Evolutionary conservation across 2,113 vertebrate genomes (phyloP), one percentile per base, ranked within the genome.

Genomic region (Notarius lentiginosus): DNA sequence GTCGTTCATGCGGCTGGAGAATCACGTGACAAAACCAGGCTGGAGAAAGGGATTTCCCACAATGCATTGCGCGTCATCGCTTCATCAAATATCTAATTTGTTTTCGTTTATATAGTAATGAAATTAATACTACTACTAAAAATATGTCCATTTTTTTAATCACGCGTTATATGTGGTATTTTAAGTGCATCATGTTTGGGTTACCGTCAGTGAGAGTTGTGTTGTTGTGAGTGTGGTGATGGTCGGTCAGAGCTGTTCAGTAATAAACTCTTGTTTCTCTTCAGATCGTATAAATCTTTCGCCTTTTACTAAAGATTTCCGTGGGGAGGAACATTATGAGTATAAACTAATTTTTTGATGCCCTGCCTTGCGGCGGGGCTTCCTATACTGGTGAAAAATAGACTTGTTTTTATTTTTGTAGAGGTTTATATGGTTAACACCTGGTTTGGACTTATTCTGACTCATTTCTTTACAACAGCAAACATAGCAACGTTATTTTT

Each of bases 291-390:
- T 91, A 94, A 94, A 93, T 94, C 93, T 94, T 94, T 94, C 93
- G 93, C 92, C 92, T 93, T 94, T 94, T 94, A 94, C 93, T 94
- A 93, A 94, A 94, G 93, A 94, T 94, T 94, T 94, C 93, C 93
- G 93, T 94, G 93, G 93, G 91, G 92, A 90, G 92, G 90, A 92
- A 90, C 90, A 92, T 7, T 51, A 92, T 93, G 93, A 94, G 93
- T 91, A 90, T 65, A 0, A 72, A 1, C 4, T 89, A 94, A 94
- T 92, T 93, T 94, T 93, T 93, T 90, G 90, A 88, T 88, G 90
- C 88, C 88, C 89, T 87, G 85, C 89, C 0, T 30, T 0, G 0
- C 0, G 0, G 91, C 22, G 83, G 94, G 91, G 92, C 90, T 92
- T 85, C 60, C 4, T 14, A 0, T 14, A 7, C 5, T 76, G 73